Evolutionary conservation across 2,888 invertebrate species (phyloP), one percentile per base, ranked within the genome.

Genomic region (Onchidella celtica): DNA sequence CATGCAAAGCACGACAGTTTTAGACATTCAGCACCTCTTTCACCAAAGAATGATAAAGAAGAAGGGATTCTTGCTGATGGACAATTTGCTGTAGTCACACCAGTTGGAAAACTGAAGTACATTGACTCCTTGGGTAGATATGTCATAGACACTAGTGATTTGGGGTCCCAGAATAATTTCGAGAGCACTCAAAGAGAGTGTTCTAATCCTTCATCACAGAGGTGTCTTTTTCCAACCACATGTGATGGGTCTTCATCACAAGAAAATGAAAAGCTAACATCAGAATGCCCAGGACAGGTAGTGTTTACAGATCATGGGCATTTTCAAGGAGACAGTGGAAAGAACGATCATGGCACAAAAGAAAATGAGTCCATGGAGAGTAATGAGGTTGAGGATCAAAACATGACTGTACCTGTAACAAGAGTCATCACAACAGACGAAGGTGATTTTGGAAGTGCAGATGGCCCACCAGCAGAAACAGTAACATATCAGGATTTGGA

Each of bases 91-190:
- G 61, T 59, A 17, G 34, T 73, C 29, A 70, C 55, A 36, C 73
- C 73, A 9, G 61, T 59, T 47, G 73, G 73, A 14, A 73, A 27
- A 24, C 61, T 73, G 27, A 59, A 73, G 17, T 73, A 38, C 11
- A 59, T 34, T 36, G 36, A 38, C 59, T 36, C 61, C 11, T 59
- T 36, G 21, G 59, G 61, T 9, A 73, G 57, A 27, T 36, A 1
- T 59, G 73, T 59, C 17, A 9, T 59, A 14, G 36, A 59, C 29
- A 24, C 11, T 14, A 27, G 38, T 38, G 27, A 38, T 36, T 4
- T 24, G 17, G 34, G 24, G 14, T 73, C 73, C 61, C 59, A 59
- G 1, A 59, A 24, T 47, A n/a, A n/a, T n/a, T n/a, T n/a, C n/a
- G n/a, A n/a, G n/a, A n/a, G n/a, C n/a, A n/a, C n/a, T n/a, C n/a